Conservation (phyloP, 2,888 invertebrate genomes). For the Eilema griseolum region DNA sequence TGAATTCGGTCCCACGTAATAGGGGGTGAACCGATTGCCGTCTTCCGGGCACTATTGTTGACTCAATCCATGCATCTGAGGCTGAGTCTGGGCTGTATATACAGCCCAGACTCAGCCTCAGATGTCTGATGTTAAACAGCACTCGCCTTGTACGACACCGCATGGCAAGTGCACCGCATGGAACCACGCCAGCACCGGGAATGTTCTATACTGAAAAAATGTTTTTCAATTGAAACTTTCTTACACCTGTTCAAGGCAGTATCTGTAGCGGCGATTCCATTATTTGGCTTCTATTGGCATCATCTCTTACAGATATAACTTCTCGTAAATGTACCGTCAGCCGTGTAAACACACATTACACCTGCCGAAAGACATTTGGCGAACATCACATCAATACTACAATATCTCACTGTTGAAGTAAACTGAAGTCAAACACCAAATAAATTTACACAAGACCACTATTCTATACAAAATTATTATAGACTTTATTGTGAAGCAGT, state of each 20-base stretch:
- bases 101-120: no score
- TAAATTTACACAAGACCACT: conserved; percentile 31
- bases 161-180: no score
- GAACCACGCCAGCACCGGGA: no score
- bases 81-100: no score
- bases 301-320: conserved; percentile 18
- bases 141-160: no score
- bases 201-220: background rate
- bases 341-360: conserved; percentile 38
- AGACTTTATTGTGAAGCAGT: conserved; percentile 3
- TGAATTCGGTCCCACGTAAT: no score
- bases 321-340: conserved; percentile 13
- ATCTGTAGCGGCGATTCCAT: background rate
- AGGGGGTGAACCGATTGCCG: no score
- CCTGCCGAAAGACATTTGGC: conserved; percentile 42
- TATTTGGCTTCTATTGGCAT: background rate
- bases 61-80: no score
- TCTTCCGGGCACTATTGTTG: no score
- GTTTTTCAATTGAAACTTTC: background rate
- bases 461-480: conserved; percentile 17
- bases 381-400: conserved; percentile 35
- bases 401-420: conserved; percentile 30
- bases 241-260: conserved; percentile 1
- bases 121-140: no score
- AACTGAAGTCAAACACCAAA: conserved; percentile 37